phyloP scores from a whole-genome alignment of 2,888 invertebrate species.

The Machimus rusticus region DNA sequence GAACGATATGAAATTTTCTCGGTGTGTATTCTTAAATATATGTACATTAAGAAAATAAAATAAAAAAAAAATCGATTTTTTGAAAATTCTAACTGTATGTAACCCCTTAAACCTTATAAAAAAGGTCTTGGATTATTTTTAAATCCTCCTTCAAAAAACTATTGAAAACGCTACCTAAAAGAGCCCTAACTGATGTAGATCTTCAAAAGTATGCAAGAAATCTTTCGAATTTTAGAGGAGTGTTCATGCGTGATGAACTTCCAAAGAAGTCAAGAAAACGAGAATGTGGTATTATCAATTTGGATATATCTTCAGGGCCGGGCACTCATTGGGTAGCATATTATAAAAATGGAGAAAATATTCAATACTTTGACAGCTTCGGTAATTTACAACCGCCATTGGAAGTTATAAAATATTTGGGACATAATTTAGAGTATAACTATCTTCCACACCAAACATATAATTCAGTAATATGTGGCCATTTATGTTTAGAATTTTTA shows the following conservation, averaged over 20 bases:
- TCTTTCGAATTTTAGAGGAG: conserved; percentile 53
- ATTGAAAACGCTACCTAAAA: background rate
- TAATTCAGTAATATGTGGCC: background rate
- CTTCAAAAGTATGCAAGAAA: conserved; percentile 49
- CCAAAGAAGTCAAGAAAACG: background rate
- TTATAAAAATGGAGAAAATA: conserved; percentile 41
- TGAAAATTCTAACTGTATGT: too few species aligned
- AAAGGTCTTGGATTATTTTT: conserved; percentile 23
- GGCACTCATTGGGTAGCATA: background rate
- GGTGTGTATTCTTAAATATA: too few species aligned
- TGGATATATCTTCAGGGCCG: conserved; percentile 46
- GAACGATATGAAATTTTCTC: too few species aligned
- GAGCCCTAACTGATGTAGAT: conserved; percentile 49
- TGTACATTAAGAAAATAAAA: too few species aligned
- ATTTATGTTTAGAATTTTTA: background rate
- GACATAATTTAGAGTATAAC: background rate
- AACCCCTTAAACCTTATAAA: conserved; percentile 52
- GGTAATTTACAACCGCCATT: conserved; percentile 54
- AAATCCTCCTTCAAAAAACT: conserved; percentile 10
- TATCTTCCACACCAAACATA: conserved; percentile 8
- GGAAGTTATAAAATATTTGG: conserved; percentile 52
- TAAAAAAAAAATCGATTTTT: too few species aligned
- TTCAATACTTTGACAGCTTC: conserved; percentile 56
- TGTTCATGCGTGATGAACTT: conserved; percentile 40
- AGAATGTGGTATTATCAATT: conserved; percentile 40